Conservation (phyloP, 1,140 invertebrate species). For the Neocloeon triangulifer region DNA sequence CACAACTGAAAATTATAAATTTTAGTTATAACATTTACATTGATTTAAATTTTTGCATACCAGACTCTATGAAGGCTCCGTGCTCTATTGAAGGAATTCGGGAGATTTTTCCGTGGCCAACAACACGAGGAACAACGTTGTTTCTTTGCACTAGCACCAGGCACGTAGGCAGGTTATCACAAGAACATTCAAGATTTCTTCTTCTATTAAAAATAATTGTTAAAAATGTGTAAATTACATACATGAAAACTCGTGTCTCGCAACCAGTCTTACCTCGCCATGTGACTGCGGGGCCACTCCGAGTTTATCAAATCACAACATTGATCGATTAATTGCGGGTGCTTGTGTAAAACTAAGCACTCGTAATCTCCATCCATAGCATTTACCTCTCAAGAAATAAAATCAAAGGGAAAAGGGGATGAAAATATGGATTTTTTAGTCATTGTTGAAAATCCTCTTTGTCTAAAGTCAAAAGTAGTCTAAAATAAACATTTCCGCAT, state of each 20-base stretch:
- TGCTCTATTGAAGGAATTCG: slow-evolving; percentile 33
- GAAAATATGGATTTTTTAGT: too few species aligned
- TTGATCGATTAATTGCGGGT: slow-evolving; percentile 36
- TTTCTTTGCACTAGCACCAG: slow-evolving; percentile 35
- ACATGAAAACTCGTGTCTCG: too few species aligned
- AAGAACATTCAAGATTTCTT: slow-evolving; percentile 39
- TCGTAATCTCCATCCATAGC: too few species aligned
- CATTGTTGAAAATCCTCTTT: too few species aligned
- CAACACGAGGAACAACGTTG: too few species aligned
- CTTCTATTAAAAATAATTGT: slow-evolving; percentile 19
- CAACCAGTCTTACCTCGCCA: slow-evolving; percentile 29
- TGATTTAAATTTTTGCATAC: slow-evolving; percentile 12
- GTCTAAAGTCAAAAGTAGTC: too few species aligned
- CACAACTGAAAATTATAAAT: slow-evolving; percentile 27
- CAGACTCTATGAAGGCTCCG: slow-evolving; percentile 48
- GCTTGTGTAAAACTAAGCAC: too few species aligned
- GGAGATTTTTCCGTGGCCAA: slow-evolving; percentile 54
- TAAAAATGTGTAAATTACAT: too few species aligned
- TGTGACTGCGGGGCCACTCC: slow-evolving; percentile 56
- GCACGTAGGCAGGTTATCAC: slow-evolving; percentile 43
- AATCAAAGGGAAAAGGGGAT: too few species aligned
- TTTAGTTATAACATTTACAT: slow-evolving; percentile 2
- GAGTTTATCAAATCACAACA: slow-evolving; percentile 51
- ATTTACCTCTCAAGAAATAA: too few species aligned
- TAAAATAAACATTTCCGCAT: too few species aligned